Conservation (phyloP, 2,888 invertebrate genomes). For the Athalia circularis region DNA sequence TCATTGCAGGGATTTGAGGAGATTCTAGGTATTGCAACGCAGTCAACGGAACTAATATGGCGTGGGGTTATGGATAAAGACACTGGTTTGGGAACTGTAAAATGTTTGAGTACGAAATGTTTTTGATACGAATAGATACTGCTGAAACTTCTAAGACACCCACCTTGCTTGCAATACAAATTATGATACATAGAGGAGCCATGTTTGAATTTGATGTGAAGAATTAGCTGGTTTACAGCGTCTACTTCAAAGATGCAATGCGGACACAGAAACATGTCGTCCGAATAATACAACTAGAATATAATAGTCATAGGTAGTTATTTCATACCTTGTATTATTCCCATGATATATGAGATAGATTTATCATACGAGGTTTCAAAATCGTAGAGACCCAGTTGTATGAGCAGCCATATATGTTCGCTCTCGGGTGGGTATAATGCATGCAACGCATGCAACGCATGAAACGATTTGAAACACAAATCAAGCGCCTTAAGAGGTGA, state of each 20-base stretch:
- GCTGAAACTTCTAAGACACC: constrained; percentile 1
- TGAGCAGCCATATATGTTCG: constrained; percentile 48
- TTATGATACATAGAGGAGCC: not conserved
- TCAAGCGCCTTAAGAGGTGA: constrained; percentile 27
- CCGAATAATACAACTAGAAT: not conserved
- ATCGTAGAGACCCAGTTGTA: constrained; percentile 46
- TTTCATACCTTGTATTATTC: not conserved
- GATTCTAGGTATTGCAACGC: not conserved
- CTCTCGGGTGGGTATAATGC: constrained; percentile 47
- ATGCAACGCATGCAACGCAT: constrained; percentile 46
- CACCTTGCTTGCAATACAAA: constrained; percentile 7
- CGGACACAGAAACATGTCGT: not conserved
- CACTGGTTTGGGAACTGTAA: not conserved
- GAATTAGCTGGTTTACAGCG: not conserved
- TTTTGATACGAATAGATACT: constrained; percentile 15
- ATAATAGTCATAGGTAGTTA: not conserved
- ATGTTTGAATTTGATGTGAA: constrained; percentile 1
- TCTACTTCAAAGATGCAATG: no score
- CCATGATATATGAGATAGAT: constrained; percentile 7
- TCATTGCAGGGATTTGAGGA: no score
- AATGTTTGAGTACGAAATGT: not conserved
- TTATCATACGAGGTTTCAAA: not conserved
- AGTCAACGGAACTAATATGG: not conserved
- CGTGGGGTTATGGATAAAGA: not conserved
- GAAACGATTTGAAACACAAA: constrained; percentile 43